Conservation (phyloP, 2,113 vertebrate genomes). For the Tylochromis polylepis region DNA sequence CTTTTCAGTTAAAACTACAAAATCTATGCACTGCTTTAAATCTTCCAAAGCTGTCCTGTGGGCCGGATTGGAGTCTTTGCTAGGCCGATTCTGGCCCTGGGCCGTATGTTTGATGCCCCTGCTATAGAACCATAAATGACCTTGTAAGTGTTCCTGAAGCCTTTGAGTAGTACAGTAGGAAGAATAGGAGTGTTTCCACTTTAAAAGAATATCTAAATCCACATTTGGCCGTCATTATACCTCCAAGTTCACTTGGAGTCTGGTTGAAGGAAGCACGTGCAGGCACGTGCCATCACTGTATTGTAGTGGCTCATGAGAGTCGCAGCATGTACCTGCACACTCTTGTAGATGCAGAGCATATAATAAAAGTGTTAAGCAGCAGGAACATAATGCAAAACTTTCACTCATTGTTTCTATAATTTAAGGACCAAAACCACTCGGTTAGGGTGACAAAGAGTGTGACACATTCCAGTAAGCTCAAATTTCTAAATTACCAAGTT, state of each 20-base stretch:
- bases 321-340: not conserved
- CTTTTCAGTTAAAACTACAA: not conserved
- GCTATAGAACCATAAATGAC: not conserved
- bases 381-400: not conserved
- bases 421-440: not conserved
- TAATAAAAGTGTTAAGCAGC: not conserved
- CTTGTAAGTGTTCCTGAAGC: not conserved
- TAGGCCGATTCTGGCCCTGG: not conserved
- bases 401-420: not conserved
- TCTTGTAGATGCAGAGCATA: not conserved
- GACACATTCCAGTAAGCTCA: not conserved
- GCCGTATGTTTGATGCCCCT: not conserved
- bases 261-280: not conserved
- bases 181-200: not conserved
- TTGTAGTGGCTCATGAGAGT: not conserved
- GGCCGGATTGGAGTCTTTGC: not conserved
- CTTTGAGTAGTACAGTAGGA: not conserved
- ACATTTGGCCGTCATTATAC: not conserved
- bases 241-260: not conserved
- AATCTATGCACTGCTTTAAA: not conserved
- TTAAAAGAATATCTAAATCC: not conserved
- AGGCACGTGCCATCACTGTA: not conserved
- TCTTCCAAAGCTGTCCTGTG: not conserved
- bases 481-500: not conserved
- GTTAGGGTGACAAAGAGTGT: not conserved